Evolutionary conservation across 2,888 invertebrate species (phyloP), one percentile per base, ranked within the genome.

Genomic region (Agrotis clavis): DNA sequence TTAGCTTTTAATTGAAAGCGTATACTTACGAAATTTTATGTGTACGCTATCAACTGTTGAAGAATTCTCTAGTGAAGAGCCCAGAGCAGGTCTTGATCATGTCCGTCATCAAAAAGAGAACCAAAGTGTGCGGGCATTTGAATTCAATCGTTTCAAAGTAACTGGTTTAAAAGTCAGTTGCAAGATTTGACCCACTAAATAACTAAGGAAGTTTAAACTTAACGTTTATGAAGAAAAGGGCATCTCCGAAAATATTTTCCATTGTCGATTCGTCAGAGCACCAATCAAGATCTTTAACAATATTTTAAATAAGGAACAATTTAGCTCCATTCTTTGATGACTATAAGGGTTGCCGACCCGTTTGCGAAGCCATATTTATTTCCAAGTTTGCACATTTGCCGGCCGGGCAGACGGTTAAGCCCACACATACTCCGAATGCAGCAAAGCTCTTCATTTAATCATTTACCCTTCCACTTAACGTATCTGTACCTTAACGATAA

Each of bases 321-420:
- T 51, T 35, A 21, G 1, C 70, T 54, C 18, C 6, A 48, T 57
- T n/a, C 64, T 25, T 19, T 54, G n/a, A 1, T 41, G 2, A 30
- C 35, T 47, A n/a, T n/a, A 64, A 64, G 35, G 70, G 61, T 65
- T 61, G 18, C 18, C 35, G 61, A 62, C 74, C 48, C 25, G n/a
- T 48, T 67, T 25, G 21, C n/a, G 71, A 74, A 74, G 79, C 75
- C 79, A 54, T 71, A 77, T 51, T 72, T 48, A 66, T 53, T 56
- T 50, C 19, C 21, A 51, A 30, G 59, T 63, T 19, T 60, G 47
- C 53, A 41, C n/a, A 56, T 53, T 60, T 35, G 60, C 16, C 13
- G 9, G 9, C 41, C 16, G 7, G 16, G 13, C 14, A 56, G 59
- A 48, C 53, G 9, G 18, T 21, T 53, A 67, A 59, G 16, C 56